A percentile compares a stretch with the other conserved stretches of the same genome.
Evolutionary conservation across 2,888 invertebrate genomes (phyloP).

Genomic region (Zootermopsis nevadensis): DNA sequence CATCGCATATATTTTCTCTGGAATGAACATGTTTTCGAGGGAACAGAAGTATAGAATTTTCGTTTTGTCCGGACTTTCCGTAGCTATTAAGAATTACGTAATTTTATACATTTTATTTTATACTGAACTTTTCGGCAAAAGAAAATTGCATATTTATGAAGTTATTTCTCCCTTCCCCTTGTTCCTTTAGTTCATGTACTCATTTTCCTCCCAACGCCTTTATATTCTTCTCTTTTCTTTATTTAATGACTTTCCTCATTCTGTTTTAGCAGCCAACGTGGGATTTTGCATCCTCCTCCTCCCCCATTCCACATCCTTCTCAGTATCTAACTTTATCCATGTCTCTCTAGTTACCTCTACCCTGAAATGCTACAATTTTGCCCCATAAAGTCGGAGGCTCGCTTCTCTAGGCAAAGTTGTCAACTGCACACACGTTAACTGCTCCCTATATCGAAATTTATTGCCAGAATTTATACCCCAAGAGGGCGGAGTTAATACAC

Average conservation of each 20-base stretch:
- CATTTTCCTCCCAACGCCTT: slow-evolving; percentile 51
- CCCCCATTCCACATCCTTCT: slow-evolving; percentile 35
- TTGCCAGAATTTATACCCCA: slow-evolving; percentile 51
- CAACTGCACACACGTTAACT: slow-evolving; percentile 49
- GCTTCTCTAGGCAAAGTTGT: slow-evolving; percentile 44
- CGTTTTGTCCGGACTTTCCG: not conserved
- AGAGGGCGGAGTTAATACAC: slow-evolving; percentile 45
- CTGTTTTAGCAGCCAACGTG: slow-evolving; percentile 33
- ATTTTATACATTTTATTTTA: slow-evolving; percentile 50
- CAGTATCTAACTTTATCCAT: slow-evolving; percentile 37
- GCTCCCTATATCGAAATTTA: slow-evolving; percentile 51
- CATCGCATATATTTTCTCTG: not conserved
- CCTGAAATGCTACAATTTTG: slow-evolving; percentile 50
- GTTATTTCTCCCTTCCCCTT: slow-evolving; percentile 51
- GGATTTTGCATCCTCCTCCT: slow-evolving; percentile 43
- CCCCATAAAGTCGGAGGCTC: slow-evolving; percentile 47
- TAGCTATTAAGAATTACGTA: slow-evolving; percentile 32
- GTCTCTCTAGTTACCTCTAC: slow-evolving; percentile 43
- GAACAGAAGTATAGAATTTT: not conserved
- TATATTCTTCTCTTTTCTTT: slow-evolving; percentile 52
- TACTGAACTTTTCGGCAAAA: slow-evolving; percentile 45
- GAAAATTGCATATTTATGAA: slow-evolving; percentile 54
- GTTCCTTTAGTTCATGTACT: slow-evolving; percentile 48
- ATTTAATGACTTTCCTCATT: slow-evolving; percentile 51
- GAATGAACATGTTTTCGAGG: too few species aligned